These are phyloP conservation scores for Phrixothrix hirtus DNA, from an alignment of 2,888 invertebrate species.

Conservation along the genomic window DNA sequence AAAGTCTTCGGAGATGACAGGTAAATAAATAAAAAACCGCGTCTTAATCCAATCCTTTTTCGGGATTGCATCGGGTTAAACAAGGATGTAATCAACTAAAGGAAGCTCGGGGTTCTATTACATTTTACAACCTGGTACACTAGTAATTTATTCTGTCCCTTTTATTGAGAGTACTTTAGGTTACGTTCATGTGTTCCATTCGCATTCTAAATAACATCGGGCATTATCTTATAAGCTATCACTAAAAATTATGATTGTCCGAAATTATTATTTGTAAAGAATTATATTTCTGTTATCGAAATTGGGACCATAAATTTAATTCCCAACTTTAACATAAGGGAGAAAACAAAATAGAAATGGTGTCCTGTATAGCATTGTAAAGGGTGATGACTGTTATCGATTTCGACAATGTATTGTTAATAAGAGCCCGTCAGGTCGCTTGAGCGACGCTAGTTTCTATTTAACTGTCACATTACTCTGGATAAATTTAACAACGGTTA, in stretches of 20 bases:
- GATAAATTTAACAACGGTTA: constrained; percentile 29
- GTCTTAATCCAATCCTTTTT: constrained; percentile 42
- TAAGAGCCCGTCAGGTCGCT: constrained; percentile 33
- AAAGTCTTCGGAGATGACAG: constrained; percentile 18
- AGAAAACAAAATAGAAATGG: constrained; percentile 21
- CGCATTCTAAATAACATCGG: too few relatives aligned
- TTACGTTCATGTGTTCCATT: constrained; percentile 12
- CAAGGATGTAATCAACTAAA: constrained; percentile 36
- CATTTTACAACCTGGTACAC: constrained; percentile 39
- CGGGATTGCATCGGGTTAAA: constrained; percentile 36
- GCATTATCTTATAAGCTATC: too few relatives aligned
- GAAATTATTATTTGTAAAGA: constrained; percentile 3
- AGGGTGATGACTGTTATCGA: constrained; percentile 32
- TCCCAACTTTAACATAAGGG: constrained; percentile 19
- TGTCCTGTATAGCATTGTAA: constrained; percentile 27
- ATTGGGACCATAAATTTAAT: too few relatives aligned
- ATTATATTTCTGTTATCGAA: too few relatives aligned
- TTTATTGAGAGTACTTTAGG: constrained; percentile 29
- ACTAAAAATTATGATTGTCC: too few relatives aligned
- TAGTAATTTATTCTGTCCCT: constrained; percentile 41
- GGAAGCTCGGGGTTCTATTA: constrained; percentile 34
- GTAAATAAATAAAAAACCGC: constrained; percentile 35
- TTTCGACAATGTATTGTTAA: constrained; percentile 34
- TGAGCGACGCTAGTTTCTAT: constrained; percentile 37
- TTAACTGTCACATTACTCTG: constrained; percentile 34